Base-by-base conservation (phyloP, 2,797 vertebrate species). In the Nannoperca australis region DNA sequence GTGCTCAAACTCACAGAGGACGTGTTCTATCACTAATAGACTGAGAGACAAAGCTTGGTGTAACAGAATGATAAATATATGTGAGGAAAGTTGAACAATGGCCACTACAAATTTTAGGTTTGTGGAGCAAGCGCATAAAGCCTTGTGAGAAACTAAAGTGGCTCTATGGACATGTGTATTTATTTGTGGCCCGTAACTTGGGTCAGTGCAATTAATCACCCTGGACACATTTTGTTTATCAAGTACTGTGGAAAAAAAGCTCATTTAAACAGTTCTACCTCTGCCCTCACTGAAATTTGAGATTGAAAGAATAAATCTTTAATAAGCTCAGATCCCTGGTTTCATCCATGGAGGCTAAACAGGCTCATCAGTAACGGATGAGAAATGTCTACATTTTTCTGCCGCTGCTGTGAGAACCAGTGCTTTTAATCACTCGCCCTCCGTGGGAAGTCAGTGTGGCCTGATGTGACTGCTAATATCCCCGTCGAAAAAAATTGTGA, bases 351-450 rank as follows among this genome's bases (percentile, higher is more conserved):
- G 44, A 82, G 50, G 58, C 67, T 66, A 76, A 79, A 75, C 68
- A 55, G 68, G 66, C 84, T 82, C 80, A 88, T 92, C 81, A 83
- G 79, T 82, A 80, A 87, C 86, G 60, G 78, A 87, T 83, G 66
- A 85, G 81, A 86, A 83, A 78, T 62, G 49, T 73, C 42, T 88
- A 30, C 0, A 67, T 88, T 82, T 81, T 81, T 78, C 58, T 76
- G 36, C 66, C 10, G 50, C 81, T 11, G 60, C 64, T 79, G 59
- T 73, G 63, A 73, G 63, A 71, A 66, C 32, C 60, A 22, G 38
- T 70, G 42, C 45, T 76, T 88, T 84, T 79, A 89, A 90, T 84
- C 80, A 74, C 61, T 70, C 10, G 7, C 53, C 47, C 73, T 81
- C 74, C 0, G 5, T 67, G 78, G 69, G 78, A 83, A 79, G 83